Conservation (phyloP, 92 coral and sea anemone species). For the Nematostella vectensis region DNA sequence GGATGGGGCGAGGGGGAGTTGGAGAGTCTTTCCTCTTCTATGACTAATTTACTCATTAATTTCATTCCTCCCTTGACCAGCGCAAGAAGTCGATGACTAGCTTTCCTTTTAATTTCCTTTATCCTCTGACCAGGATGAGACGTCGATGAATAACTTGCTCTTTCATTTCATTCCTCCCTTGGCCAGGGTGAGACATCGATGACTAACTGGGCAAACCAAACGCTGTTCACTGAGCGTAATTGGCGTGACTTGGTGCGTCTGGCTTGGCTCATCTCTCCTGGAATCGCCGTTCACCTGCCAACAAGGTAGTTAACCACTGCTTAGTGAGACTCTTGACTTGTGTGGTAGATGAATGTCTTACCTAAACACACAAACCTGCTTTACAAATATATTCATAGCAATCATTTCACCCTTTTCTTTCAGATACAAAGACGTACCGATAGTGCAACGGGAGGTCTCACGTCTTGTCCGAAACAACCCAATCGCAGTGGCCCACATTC, state of each 20-base stretch:
- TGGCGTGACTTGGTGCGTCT: constrained; percentile 92
- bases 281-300: constrained; percentile 78
- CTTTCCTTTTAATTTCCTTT: no score
- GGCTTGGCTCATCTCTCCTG: constrained; percentile 93
- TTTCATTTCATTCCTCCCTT: neutral
- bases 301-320: constrained; percentile 64
- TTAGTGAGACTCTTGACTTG: no score
- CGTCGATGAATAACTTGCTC: no score
- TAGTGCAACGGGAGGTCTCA: constrained; percentile 68
- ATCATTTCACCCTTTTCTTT: no score
- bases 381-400: no score
- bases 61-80: neutral
- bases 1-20: no score
- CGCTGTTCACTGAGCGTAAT: constrained; percentile 77
- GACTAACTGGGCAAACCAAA: constrained; percentile 82
- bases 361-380: no score
- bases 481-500: constrained; percentile 72
- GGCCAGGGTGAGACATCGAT: constrained; percentile 71
- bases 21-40: neutral
- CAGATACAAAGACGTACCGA: constrained; percentile 85
- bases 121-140: no score
- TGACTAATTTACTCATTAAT: neutral
- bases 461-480: constrained; percentile 75
- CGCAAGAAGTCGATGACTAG: no score
- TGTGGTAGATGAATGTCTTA: no score